These are phyloP conservation scores for Oscheius myriophilus DNA, from an alignment of 2,888 invertebrate genomes.

Conservation along the genomic window DNA sequence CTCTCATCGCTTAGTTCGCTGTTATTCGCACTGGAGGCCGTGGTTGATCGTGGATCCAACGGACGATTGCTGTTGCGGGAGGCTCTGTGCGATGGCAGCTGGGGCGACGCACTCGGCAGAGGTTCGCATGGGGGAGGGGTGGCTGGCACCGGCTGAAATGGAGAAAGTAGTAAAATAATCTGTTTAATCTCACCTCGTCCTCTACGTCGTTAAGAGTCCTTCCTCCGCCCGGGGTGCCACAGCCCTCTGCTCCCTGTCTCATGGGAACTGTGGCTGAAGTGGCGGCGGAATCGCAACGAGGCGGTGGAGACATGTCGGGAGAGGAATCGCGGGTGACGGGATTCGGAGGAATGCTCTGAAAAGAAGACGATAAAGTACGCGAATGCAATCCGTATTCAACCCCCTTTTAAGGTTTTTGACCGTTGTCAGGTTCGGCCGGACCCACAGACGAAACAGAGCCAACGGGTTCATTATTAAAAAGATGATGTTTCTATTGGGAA, in stretches of 20 bases:
- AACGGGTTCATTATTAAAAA: too few species aligned
- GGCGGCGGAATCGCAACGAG: constrained; percentile 19
- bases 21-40: constrained; percentile 20
- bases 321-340: neutral
- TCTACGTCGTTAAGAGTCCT: constrained; percentile 13
- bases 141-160: neutral
- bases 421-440: too few species aligned
- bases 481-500: too few species aligned
- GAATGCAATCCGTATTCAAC: too few species aligned
- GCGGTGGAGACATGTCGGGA: neutral
- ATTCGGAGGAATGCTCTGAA: constrained; percentile 11
- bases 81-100: neutral
- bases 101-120: neutral
- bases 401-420: too few species aligned
- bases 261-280: constrained; percentile 22
- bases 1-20: constrained; percentile 1
- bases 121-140: neutral
- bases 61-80: constrained; percentile 2
- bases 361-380: neutral
- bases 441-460: too few species aligned
- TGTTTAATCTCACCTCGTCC: constrained; percentile 10
- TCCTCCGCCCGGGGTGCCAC: constrained; percentile 25
- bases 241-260: neutral
- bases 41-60: neutral
- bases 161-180: neutral